Conservation (phyloP, 92 coral and sea anemone genomes). For the Porites lobata region DNA sequence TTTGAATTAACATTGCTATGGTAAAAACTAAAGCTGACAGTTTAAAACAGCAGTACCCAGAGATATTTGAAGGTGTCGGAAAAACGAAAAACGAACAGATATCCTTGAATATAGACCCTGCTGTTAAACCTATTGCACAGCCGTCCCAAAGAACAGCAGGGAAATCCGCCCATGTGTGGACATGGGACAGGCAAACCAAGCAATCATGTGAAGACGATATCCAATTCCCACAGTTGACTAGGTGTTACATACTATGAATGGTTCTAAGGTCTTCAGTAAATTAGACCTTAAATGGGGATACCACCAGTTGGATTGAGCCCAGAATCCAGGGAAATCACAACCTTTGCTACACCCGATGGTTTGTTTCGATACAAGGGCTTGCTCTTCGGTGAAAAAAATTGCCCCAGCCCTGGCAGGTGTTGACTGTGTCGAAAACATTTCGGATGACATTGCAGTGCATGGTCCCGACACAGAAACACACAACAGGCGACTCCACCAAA, state of each 20-base stretch:
- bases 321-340: conserved; percentile 49
- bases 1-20: conserved; percentile 28
- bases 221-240: conserved; percentile 56
- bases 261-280: conserved; percentile 44
- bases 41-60: conserved; percentile 39
- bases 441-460: conserved; percentile 77
- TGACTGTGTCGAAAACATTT: conserved; percentile 64
- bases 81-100: conserved; percentile 34
- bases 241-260: conserved; percentile 47
- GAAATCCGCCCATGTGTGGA: conserved; percentile 50
- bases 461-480: conserved; percentile 59
- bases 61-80: conserved; percentile 52
- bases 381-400: conserved; percentile 56
- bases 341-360: conserved; percentile 41
- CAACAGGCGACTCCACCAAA: conserved; percentile 58
- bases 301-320: conserved; percentile 43
- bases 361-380: conserved; percentile 47
- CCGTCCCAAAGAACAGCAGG: background rate
- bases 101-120: conserved; percentile 45
- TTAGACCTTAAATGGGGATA: conserved; percentile 45
- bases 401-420: conserved; percentile 57
- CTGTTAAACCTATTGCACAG: conserved; percentile 54
- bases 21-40: conserved; percentile 11
- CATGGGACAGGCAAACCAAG: conserved; percentile 1
- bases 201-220: too few relatives aligned